Conservation (phyloP, 2,113 vertebrate species). For the Platysternon megacephalum region DNA sequence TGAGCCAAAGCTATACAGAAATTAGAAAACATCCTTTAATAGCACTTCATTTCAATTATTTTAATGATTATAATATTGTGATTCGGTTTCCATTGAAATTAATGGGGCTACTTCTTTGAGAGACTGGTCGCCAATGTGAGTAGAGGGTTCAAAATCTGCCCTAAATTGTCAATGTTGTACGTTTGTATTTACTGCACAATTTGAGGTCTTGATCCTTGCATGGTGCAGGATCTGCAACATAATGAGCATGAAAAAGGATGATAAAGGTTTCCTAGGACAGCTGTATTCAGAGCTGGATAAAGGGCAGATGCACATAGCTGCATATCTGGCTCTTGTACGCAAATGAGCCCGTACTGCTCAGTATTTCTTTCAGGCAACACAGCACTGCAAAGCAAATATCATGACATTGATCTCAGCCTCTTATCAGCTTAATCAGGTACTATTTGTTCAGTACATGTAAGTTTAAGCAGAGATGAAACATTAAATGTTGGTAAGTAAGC, state of each 20-base stretch:
- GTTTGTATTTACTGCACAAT: background rate
- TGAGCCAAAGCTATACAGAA: background rate
- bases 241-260: background rate
- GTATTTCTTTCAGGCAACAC: background rate
- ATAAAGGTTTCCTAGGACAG: background rate
- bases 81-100: background rate
- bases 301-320: background rate
- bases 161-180: background rate
- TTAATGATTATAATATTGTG: background rate
- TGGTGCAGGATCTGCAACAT: background rate
- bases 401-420: accelerated
- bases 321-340: background rate
- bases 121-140: accelerated
- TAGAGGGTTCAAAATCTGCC: background rate
- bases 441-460: background rate
- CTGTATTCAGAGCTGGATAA: background rate
- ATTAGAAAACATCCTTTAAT: background rate
- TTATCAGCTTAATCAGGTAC: accelerated
- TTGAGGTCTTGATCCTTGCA: background rate
- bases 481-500: background rate
- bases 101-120: background rate
- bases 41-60: constrained; percentile 7
- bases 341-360: background rate
- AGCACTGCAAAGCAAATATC: background rate
- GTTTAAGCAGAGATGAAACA: background rate